Conservation (phyloP, 2,888 invertebrate species). For the Phorcus lineatus region DNA sequence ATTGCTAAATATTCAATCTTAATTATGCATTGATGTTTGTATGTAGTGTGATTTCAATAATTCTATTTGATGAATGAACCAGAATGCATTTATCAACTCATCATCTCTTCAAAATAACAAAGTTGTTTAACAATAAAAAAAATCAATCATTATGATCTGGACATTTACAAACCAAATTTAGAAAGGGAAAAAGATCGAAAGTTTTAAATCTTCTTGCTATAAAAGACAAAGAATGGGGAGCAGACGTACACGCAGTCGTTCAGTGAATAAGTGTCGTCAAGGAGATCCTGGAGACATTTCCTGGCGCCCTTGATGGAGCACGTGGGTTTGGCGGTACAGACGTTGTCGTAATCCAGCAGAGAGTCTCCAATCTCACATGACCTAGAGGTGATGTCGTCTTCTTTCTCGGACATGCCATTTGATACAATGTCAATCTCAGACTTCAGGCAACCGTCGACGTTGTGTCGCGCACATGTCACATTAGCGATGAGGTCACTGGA, state of each 20-base stretch:
- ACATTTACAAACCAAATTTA: no score
- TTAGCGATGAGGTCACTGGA: slow-evolving; percentile 16
- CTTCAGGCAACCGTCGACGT: slow-evolving; percentile 25
- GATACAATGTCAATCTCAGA: not conserved
- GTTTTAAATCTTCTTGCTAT: no score
- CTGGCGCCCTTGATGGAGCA: slow-evolving; percentile 18
- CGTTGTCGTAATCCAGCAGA: slow-evolving; percentile 1
- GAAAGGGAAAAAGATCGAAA: no score
- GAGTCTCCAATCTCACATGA: not conserved
- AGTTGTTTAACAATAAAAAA: no score
- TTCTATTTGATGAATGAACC: no score
- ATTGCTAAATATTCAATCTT: no score
- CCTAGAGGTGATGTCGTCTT: not conserved
- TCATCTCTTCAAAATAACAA: no score
- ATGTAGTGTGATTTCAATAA: no score
- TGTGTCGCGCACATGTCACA: slow-evolving; percentile 1
- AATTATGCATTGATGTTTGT: no score
- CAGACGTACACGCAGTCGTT: slow-evolving; percentile 18
- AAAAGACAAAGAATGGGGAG: no score
- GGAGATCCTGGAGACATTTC: not conserved
- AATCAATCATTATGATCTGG: no score
- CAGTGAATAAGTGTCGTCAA: not conserved
- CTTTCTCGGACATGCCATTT: not conserved
- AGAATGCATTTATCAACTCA: no score
- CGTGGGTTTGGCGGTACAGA: slow-evolving; percentile 10